A percentile compares a stretch with the other conserved stretches of the same genome.
These are phyloP conservation scores for Sesamia inferens DNA, from an alignment of 2,888 invertebrate species.

Conservation along the genomic window DNA sequence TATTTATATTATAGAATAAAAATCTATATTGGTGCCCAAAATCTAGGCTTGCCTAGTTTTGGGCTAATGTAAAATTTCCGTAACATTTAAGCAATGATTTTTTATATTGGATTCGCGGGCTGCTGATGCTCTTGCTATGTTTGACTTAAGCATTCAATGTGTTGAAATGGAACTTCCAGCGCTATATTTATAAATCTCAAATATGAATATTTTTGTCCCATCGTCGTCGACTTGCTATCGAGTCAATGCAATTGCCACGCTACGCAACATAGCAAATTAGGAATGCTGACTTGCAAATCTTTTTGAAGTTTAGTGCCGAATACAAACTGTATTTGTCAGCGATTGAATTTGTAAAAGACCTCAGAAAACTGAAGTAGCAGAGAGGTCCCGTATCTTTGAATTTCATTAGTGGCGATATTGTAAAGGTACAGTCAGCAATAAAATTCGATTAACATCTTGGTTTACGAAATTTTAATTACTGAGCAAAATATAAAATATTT, in stretches of 20 bases:
- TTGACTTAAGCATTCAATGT: too few species aligned
- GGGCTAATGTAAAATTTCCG: too few species aligned
- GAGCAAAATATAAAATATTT: too few species aligned
- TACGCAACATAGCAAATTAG: slow-evolving; percentile 7
- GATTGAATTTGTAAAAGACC: slow-evolving; percentile 35
- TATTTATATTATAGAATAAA: too few species aligned
- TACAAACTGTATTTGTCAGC: slow-evolving; percentile 17
- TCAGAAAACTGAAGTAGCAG: slow-evolving; percentile 14
- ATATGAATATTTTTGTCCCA: neutral
- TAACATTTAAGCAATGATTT: too few species aligned
- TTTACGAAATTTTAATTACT: too few species aligned
- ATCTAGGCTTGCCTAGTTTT: too few species aligned
- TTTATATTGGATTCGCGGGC: too few species aligned
- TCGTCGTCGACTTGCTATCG: neutral
- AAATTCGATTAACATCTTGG: too few species aligned
- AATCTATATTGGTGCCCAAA: too few species aligned
- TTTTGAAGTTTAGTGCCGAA: slow-evolving; percentile 26
- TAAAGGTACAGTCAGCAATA: neutral
- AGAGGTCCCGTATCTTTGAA: slow-evolving; percentile 2
- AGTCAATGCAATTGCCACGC: slow-evolving; percentile 7
- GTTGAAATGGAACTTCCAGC: too few species aligned
- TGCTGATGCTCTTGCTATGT: too few species aligned
- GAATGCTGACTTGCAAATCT: slow-evolving; percentile 21
- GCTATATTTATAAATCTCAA: neutral
- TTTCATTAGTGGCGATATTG: neutral